A percentile compares a stretch with the other conserved stretches of the same genome.
phyloP scores from a whole-genome alignment of 1,140 invertebrate genomes.

The Drosophila miranda region DNA sequence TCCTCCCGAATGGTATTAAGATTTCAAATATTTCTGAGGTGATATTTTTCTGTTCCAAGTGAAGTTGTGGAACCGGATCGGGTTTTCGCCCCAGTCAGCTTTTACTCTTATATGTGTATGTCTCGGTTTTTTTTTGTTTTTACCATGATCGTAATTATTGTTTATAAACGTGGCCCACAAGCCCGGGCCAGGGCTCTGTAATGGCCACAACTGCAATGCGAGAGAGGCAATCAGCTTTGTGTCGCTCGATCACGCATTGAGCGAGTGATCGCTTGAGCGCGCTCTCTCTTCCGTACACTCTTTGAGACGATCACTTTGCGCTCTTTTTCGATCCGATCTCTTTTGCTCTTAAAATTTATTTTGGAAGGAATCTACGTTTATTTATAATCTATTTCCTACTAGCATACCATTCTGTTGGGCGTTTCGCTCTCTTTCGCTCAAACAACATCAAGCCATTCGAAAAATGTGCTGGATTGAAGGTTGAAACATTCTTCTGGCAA shows the following conservation, averaged over 20 bases:
- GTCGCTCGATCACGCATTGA: slow-evolving; percentile 29
- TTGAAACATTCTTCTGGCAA: slow-evolving; percentile 19
- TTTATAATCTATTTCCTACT: slow-evolving; percentile 12
- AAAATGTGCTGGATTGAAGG: slow-evolving; percentile 37
- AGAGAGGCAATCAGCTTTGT: slow-evolving; percentile 12
- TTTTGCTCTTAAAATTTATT: neutral
- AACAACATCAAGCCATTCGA: slow-evolving; percentile 30
- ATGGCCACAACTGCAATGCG: slow-evolving; percentile 23
- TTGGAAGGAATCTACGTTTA: slow-evolving; percentile 17
- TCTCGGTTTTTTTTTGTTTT: slow-evolving; percentile 37
- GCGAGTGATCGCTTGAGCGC: slow-evolving; percentile 17
- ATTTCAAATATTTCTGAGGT: slow-evolving; percentile 9
- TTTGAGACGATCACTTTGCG: neutral
- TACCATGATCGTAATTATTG: slow-evolving; percentile 44
- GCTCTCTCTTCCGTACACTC: slow-evolving; percentile 5
- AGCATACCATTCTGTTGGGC: slow-evolving; percentile 2
- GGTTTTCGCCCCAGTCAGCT: slow-evolving; percentile 23
- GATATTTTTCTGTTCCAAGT: slow-evolving; percentile 16
- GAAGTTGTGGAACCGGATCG: slow-evolving; percentile 52
- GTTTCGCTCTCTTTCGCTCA: slow-evolving; percentile 3
- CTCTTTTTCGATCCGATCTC: slow-evolving; percentile 1
- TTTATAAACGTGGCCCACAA: slow-evolving; percentile 46
- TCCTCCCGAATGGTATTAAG: neutral
- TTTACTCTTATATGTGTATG: slow-evolving; percentile 11
- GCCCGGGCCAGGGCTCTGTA: slow-evolving; percentile 9